A percentile compares a stretch with the other conserved stretches of the same genome.
Evolutionary conservation across 2,888 invertebrate genomes (phyloP).

Genomic region (Ametastegia equiseti): DNA sequence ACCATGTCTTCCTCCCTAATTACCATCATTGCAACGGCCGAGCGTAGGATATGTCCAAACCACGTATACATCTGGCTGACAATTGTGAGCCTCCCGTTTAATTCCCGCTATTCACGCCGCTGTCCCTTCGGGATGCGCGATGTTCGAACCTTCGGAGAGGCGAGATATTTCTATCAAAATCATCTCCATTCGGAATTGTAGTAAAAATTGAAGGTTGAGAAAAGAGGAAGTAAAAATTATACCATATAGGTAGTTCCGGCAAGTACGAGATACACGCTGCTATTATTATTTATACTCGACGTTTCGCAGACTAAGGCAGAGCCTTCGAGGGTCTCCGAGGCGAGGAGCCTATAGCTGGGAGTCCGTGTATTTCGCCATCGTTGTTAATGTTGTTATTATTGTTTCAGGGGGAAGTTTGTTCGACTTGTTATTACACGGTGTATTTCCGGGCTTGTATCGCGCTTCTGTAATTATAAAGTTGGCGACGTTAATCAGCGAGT

Average conservation of each 20-base stretch:
- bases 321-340: constrained; percentile 18
- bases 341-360: background rate
- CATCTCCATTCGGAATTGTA: too few species aligned
- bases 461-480: background rate
- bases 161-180: too few species aligned
- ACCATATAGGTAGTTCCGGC: background rate
- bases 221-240: background rate
- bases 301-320: background rate
- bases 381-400: background rate
- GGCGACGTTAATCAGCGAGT: background rate
- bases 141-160: too few species aligned
- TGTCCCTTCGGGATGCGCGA: too few species aligned
- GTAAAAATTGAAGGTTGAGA: background rate
- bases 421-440: background rate
- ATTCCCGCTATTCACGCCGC: too few species aligned
- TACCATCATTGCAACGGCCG: background rate
- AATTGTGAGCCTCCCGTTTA: too few species aligned
- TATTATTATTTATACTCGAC: too few species aligned
- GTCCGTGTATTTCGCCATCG: background rate
- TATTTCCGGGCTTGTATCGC: background rate
- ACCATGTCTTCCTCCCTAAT: constrained; percentile 2
- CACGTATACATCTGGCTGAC: too few species aligned
- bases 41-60: background rate
- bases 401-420: background rate
- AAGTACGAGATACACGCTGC: too few species aligned